Evolutionary conservation across 2,888 invertebrate species (phyloP).

Genomic region (Drosophila imparisetae): DNA sequence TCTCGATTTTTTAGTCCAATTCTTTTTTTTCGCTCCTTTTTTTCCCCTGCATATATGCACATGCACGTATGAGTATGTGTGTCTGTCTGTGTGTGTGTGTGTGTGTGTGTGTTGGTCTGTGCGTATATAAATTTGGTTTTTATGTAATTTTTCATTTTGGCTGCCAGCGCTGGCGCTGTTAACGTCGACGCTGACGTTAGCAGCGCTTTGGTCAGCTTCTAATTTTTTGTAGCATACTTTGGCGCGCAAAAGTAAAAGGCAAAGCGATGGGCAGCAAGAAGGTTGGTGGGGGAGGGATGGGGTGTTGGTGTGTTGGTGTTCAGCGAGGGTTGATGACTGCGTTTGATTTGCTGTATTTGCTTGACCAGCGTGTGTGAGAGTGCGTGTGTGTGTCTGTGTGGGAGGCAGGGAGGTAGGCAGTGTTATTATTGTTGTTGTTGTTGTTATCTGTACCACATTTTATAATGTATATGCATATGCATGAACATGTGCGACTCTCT

Average conservation of each 20-base stretch:
- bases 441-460: conserved; percentile 52
- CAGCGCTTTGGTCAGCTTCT: conserved; percentile 51
- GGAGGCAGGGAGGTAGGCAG: background rate
- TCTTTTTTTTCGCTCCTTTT: conserved; percentile 34
- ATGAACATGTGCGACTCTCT: conserved; percentile 47
- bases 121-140: conserved; percentile 76
- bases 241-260: conserved; percentile 60
- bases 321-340: conserved; percentile 43
- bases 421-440: conserved; percentile 21
- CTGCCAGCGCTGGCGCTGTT: conserved; percentile 30
- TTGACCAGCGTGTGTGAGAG: conserved; percentile 48
- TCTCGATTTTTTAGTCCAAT: conserved; percentile 30
- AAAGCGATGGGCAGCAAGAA: conserved; percentile 16
- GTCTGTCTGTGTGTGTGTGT: conserved; percentile 23
- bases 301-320: background rate
- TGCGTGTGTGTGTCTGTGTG: conserved; percentile 11
- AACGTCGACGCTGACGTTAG: conserved; percentile 32
- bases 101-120: conserved; percentile 38
- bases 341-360: conserved; percentile 66
- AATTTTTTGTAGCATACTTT: conserved; percentile 63
- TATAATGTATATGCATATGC: conserved; percentile 68
- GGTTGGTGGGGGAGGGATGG: background rate
- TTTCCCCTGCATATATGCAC: conserved; percentile 50
- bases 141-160: conserved; percentile 79
- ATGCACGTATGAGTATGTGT: conserved; percentile 48